Conservation (phyloP, 1,140 invertebrate genomes). For the Rhopalosiphum padi region DNA sequence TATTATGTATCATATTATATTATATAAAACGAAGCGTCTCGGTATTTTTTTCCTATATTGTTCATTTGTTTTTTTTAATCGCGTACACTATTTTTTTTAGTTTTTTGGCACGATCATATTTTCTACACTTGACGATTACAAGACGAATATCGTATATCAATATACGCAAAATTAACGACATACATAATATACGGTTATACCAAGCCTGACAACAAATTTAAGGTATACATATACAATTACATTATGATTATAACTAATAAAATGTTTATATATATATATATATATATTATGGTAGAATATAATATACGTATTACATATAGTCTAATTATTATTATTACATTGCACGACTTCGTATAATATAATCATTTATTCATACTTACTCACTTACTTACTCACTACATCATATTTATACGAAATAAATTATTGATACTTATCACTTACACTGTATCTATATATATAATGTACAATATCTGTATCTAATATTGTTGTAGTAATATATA, state of each 20-base stretch:
- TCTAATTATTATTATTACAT: constrained; percentile 38
- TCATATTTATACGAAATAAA: not conserved
- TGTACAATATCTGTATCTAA: constrained; percentile 13
- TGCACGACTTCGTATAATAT: constrained; percentile 25
- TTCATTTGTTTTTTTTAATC: not conserved
- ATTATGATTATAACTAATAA: not conserved
- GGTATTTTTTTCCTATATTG: not conserved
- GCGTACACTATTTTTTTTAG: constrained; percentile 2
- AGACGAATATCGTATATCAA: not conserved
- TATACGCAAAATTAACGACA: not conserved
- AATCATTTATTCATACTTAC: not conserved
- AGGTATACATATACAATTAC: not conserved
- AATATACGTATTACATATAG: not conserved
- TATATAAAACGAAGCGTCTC: not conserved
- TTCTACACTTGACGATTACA: not conserved
- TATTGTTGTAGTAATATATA: not conserved
- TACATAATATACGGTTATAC: not conserved
- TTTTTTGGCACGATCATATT: constrained; percentile 24
- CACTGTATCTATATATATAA: not conserved
- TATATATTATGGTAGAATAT: not conserved
- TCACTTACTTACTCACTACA: not conserved
- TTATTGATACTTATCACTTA: constrained; percentile 1
- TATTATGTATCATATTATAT: not conserved
- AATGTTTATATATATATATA: not conserved
- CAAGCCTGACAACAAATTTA: not conserved